phyloP scores from a whole-genome alignment of 2,113 vertebrate genomes.

The Marcusenius ussheri region DNA sequence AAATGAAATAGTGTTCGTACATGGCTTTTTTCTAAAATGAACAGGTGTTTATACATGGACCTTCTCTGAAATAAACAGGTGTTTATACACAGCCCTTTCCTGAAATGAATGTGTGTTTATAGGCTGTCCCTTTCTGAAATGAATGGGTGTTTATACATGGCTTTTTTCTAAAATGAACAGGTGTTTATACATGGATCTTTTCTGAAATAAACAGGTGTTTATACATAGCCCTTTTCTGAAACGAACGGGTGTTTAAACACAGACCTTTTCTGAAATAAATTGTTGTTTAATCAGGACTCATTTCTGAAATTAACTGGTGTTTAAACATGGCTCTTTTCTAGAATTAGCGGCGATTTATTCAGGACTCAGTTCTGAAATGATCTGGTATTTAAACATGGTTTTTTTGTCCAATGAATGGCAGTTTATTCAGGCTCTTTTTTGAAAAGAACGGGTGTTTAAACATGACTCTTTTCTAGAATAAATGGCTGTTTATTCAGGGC shows the following conservation, averaged over 20 bases:
- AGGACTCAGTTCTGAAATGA: not conserved
- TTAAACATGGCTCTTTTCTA: not conserved
- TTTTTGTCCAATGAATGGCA: not conserved
- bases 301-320: not conserved
- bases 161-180: not conserved
- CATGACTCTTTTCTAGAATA: not conserved
- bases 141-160: not conserved
- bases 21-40: not conserved
- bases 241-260: not conserved
- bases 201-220: not conserved
- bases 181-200: not conserved
- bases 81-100: not conserved
- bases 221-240: not conserved
- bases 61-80: not conserved
- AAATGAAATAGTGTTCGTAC: not conserved
- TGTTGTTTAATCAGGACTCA: not conserved
- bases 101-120: not conserved
- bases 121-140: not conserved
- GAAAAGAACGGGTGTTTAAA: not conserved
- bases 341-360: not conserved
- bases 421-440: not conserved
- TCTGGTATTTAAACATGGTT: not conserved
- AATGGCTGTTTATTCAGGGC: not conserved
- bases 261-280: not conserved
- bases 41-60: not conserved